Base-by-base conservation (phyloP, 2,113 vertebrate genomes). In the Phaethornis superciliosus region DNA sequence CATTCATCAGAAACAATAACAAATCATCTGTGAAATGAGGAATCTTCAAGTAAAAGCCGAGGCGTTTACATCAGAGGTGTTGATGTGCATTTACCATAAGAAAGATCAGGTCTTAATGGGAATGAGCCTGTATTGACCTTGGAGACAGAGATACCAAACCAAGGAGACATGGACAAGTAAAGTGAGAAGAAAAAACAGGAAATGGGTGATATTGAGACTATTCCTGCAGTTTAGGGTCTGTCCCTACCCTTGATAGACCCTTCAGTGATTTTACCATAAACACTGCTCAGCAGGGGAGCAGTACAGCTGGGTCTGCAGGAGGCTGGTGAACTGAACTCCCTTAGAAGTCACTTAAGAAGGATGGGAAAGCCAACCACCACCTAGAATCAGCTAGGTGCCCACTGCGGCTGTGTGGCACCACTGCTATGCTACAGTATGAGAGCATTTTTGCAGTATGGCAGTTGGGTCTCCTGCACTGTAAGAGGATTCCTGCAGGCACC, bases 361-460 rank as follows among this genome's bases (percentile, higher is more conserved):
- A 55, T 2, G 2, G 15, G 23, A 30, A 85, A 44, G 35, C 70
- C 5, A 81, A 12, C 22, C 14, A 56, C 49, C 5, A 26, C 35
- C 7, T 6, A 65, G 14, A 67, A 40, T 72, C 30, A 72, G 24
- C 10, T 18, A 22, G 20, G 47, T 0, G 0, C 9, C 14, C 2
- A 0, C 18, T 55, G 2, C 1, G 33, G 28, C 19, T 32, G 24
- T 23, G 22, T 35, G 30, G 33, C 33, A 47, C 55, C 59, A 78
- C 15, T 26, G 28, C 33, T 49, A 19, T 59, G 68, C 37, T 32
- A 26, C 0, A 0, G 64, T 8, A 30, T 1, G 0, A 60, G 2
- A 3, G 27, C 47, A 64, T 40, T 55, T 71, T 19, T 54, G 32
- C 4, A 4, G 32, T 23, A 79, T 46, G 15, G 33, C 2, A 1